These are phyloP conservation scores for Lysiphlebus fabarum DNA, from an alignment of 1,140 invertebrate genomes.

Conservation along the genomic window DNA sequence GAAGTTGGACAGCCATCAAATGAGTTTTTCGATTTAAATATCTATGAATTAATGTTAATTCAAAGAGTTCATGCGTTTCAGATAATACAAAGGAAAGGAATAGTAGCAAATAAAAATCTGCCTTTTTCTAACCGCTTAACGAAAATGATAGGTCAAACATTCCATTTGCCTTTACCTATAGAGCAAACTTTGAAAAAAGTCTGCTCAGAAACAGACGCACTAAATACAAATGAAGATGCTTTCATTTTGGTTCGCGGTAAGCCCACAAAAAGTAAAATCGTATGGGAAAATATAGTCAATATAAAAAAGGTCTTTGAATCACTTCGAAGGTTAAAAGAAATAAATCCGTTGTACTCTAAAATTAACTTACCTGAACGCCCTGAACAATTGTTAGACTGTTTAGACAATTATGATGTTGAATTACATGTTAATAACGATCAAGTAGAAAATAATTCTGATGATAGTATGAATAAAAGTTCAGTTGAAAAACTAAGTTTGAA, in stretches of 20 bases:
- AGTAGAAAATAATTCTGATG: too few species aligned
- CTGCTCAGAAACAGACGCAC: slow-evolving; percentile 25
- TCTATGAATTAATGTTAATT: too few species aligned
- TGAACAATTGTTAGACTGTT: background rate
- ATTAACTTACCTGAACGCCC: slow-evolving; percentile 23
- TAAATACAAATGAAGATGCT: slow-evolving; percentile 29
- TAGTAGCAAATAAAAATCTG: too few species aligned
- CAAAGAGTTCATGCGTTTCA: too few species aligned
- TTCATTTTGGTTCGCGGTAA: slow-evolving; percentile 25
- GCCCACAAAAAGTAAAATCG: slow-evolving; percentile 28
- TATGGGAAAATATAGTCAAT: slow-evolving; percentile 25
- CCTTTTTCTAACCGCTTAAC: too few species aligned
- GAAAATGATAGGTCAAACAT: slow-evolving; percentile 12
- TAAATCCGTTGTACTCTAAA: slow-evolving; percentile 27
- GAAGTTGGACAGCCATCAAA: slow-evolving; percentile 18
- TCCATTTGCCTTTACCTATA: slow-evolving; percentile 41
- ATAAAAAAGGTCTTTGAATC: slow-evolving; percentile 24
- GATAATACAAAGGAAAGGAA: too few species aligned
- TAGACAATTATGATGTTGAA: background rate
- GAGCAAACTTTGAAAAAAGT: slow-evolving; percentile 37
- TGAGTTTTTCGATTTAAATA: slow-evolving; percentile 30
- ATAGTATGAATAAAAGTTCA: too few species aligned
- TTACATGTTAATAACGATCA: background rate
- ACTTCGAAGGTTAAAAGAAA: slow-evolving; percentile 24
- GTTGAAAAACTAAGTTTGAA: too few species aligned